Conservation (phyloP, 2,888 invertebrate genomes). For the Eudasyphora cyanicolor region DNA sequence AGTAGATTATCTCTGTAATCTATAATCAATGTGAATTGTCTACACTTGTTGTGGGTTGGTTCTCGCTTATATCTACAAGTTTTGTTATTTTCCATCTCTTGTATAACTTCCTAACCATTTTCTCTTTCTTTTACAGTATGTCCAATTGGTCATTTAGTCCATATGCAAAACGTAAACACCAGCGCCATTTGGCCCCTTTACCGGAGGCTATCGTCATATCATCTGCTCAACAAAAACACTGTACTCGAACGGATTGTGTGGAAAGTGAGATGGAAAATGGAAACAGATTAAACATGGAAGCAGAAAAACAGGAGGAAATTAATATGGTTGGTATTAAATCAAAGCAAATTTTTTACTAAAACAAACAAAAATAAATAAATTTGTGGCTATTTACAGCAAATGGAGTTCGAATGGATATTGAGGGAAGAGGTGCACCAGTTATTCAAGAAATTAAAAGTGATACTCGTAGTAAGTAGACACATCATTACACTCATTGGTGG, state of each 20-base stretch:
- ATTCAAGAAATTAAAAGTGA: constrained; percentile 90
- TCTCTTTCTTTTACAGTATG: not conserved
- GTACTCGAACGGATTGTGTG: no score
- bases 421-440: constrained; percentile 94
- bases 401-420: constrained; percentile 96
- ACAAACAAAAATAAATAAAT: not conserved
- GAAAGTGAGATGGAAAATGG: no score
- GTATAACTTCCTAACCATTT: not conserved
- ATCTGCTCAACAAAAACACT: constrained; percentile 16
- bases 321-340: constrained; percentile 74
- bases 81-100: no score
- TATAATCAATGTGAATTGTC: no score
- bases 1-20: no score
- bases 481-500: no score
- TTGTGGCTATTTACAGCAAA: constrained; percentile 84
- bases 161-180: constrained; percentile 68
- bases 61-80: no score
- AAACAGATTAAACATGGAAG: constrained; percentile 82
- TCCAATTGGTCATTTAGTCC: constrained; percentile 75
- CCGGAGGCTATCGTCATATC: constrained; percentile 46
- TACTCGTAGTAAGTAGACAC: constrained; percentile 90
- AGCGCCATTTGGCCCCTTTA: constrained; percentile 60
- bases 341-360: not conserved
- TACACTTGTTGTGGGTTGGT: no score
- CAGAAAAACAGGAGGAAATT: constrained; percentile 89